Evolutionary conservation across 2,113 vertebrate genomes (phyloP).

Genomic region (Sturnira hondurensis): DNA sequence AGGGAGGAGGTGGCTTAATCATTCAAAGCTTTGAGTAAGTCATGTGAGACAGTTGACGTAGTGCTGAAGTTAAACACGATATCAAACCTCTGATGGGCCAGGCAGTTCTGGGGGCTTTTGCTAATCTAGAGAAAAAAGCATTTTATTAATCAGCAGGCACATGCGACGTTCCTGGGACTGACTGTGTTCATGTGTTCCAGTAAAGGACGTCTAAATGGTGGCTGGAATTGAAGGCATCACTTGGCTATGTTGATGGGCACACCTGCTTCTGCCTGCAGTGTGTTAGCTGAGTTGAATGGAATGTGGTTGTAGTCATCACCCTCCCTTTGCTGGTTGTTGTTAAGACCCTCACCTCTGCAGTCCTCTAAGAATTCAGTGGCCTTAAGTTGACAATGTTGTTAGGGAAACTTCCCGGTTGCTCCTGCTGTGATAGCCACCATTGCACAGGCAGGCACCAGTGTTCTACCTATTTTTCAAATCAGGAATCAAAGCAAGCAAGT

Average conservation of each 20-base stretch:
- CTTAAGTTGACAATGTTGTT: not conserved
- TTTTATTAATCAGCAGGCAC: not conserved
- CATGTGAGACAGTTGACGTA: not conserved
- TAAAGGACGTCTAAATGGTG: not conserved
- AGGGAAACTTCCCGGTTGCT: not conserved
- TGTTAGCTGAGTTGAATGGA: not conserved
- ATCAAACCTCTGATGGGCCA: not conserved
- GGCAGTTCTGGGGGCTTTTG: not conserved
- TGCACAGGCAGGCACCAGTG: not conserved
- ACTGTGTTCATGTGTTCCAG: not conserved
- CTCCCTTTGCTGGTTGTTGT: not conserved
- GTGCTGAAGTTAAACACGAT: not conserved
- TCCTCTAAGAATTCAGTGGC: too few species aligned
- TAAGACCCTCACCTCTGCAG: not conserved
- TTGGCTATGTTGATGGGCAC: not conserved
- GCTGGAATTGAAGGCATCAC: not conserved
- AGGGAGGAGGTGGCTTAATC: not conserved
- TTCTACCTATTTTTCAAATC: not conserved
- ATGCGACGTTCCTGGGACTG: not conserved
- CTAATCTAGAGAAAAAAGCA: not conserved
- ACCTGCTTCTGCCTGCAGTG: not conserved
- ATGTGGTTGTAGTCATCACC: too few species aligned
- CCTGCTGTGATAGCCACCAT: not conserved
- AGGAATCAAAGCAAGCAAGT: not conserved
- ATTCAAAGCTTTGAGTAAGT: not conserved